Base-by-base conservation (phyloP, 2,113 vertebrate species). In the Perccottus glenii region DNA sequence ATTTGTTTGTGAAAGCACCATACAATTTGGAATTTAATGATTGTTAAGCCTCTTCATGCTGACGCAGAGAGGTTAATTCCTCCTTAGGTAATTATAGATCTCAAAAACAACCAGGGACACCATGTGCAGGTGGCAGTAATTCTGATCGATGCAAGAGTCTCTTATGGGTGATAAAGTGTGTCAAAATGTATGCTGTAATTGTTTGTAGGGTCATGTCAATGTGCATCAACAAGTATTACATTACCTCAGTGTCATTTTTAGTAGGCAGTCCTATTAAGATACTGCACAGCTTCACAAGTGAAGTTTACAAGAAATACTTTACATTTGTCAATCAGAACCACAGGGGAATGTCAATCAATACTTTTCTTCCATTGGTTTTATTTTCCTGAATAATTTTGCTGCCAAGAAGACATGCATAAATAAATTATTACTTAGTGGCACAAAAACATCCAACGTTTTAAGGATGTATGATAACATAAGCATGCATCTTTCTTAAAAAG, bases 1-100 rank as follows among this genome's bases (percentile, higher is more conserved):
- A 77, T 42, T 50, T 0, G 6, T 46, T 70, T 57, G 27, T 58
- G 36, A 55, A 69, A 81, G 76, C 64, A 7, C 3, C 15, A 33
- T 12, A 19, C 11, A 7, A 52, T 43, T 10, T 47, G 36, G 33
- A 32, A 5, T 40, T 8, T 8, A 40, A 67, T 64, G 67, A 57
- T 53, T 43, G 42, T 70, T 16, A 36, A 56, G 69, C 56, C n/a
- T 59, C 77, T 66, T 57, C 50, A 78, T 72, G 63, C 55, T 67
- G 64, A 68, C 64, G 60, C 51, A 16, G 6, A 64, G 55, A 67
- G 59, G 52, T 73, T 60, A 70, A 72, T 70, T 38, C 43, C 40
- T 47, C 43, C 42, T 70, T 59, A 33, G 5, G 61, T 64, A 65
- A 77, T 78, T 59, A 53, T 16, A 63, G 60, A 71, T 61, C 56